Evolutionary conservation across 92 coral and sea anemone species (phyloP).

Genomic region (Epizoanthus rinbou): DNA sequence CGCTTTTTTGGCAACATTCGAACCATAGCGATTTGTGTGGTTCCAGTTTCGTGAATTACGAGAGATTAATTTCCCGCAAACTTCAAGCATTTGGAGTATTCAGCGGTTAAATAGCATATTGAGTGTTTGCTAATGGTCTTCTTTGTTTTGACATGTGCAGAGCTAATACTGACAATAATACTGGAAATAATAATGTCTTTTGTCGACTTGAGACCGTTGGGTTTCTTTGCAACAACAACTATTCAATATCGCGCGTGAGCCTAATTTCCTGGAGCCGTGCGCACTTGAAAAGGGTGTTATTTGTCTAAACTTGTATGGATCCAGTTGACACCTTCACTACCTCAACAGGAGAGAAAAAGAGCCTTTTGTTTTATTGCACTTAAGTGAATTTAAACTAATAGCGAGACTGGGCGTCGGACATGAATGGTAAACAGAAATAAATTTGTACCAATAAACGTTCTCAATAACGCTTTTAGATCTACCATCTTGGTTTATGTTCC

Average conservation of each 20-base stretch:
- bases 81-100: background rate
- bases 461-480: no score
- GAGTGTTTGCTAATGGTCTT: conserved; percentile 12
- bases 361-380: background rate
- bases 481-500: no score
- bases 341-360: background rate
- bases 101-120: background rate
- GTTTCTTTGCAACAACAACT: background rate
- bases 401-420: no score
- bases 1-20: background rate
- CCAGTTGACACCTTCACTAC: background rate
- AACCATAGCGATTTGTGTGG: background rate
- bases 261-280: conserved; percentile 6
- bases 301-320: background rate
- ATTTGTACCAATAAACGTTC: no score
- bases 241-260: background rate
- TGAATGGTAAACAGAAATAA: no score
- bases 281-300: conserved; percentile 3
- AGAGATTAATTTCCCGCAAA: background rate
- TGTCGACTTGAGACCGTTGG: background rate
- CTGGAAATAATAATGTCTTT: background rate
- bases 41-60: background rate
- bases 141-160: conserved; percentile 18
- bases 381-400: background rate
- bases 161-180: conserved; percentile 2